Percentiles rank a stretch among this genome's conserved stretches.
phyloP scores from a whole-genome alignment of 2,888 invertebrate genomes.

The Onthophagus sagittarius region DNA sequence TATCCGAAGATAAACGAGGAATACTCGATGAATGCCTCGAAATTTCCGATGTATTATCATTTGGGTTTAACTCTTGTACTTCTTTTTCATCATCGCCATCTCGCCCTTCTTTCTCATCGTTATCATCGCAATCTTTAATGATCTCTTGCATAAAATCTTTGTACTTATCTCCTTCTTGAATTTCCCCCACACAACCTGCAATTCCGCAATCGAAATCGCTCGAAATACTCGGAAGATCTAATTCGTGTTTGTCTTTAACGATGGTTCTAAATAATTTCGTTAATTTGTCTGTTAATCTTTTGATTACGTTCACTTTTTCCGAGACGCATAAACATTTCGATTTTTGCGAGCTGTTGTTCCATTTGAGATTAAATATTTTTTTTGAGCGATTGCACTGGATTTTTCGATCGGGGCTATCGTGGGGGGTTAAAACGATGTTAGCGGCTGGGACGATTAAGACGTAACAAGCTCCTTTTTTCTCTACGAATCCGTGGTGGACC shows the following conservation, averaged over 20 bases:
- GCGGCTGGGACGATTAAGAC: conserved; percentile 24
- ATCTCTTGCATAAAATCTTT: too few relatives aligned
- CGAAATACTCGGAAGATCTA: neutral
- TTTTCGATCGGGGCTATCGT: conserved; percentile 12
- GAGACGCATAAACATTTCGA: neutral
- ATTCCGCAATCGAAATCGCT: neutral
- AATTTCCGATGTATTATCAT: too few relatives aligned
- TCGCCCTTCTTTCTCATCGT: too few relatives aligned
- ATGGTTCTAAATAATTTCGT: neutral
- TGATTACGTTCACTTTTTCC: neutral
- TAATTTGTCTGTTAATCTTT: neutral
- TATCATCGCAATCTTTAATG: too few relatives aligned
- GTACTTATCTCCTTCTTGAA: too few relatives aligned
- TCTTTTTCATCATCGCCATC: too few relatives aligned
- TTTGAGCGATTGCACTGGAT: neutral
- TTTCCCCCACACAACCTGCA: too few relatives aligned
- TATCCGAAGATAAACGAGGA: too few relatives aligned
- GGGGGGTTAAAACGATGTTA: conserved; percentile 18
- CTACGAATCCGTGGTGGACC: conserved; percentile 24
- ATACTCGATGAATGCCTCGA: too few relatives aligned
- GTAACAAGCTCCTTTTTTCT: conserved; percentile 17
- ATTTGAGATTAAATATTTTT: neutral
- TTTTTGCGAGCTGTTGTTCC: neutral
- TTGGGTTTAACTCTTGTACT: too few relatives aligned
- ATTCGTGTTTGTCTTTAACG: neutral